A percentile compares a stretch with the other conserved stretches of the same genome.
Evolutionary conservation across 2,888 invertebrate species (phyloP).

Genomic region (Cyrtodaria siliqua): DNA sequence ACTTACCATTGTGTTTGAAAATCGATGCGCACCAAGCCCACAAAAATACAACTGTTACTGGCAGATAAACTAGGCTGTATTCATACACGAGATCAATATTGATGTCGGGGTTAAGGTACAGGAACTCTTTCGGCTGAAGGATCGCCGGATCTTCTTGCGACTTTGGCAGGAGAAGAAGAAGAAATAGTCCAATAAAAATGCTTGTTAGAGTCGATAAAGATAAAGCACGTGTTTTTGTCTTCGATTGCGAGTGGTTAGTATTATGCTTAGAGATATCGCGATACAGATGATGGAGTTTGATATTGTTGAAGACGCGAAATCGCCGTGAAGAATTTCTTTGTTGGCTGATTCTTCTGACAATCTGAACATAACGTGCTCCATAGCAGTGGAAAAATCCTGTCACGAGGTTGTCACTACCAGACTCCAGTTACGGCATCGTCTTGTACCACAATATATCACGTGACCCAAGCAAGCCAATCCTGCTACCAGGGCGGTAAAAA

Average conservation of each 20-base stretch:
- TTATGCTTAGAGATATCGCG: conserved; percentile 26
- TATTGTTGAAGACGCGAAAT: conserved; percentile 28
- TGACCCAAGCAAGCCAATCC: conserved; percentile 37
- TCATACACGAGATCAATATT: conserved; percentile 23
- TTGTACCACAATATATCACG: conserved; percentile 26
- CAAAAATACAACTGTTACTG: conserved; percentile 18
- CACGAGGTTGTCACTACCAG: conserved; percentile 27
- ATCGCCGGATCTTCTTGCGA: not conserved
- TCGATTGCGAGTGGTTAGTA: conserved; percentile 18
- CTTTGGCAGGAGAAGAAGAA: not conserved
- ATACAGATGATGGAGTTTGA: conserved; percentile 31
- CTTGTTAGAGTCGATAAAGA: conserved; percentile 9
- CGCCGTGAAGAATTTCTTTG: conserved; percentile 26
- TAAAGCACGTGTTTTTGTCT: not conserved
- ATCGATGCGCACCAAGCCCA: conserved; percentile 12
- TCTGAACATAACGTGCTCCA: conserved; percentile 28
- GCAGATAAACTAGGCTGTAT: conserved; percentile 44
- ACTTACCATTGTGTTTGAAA: conserved; percentile 20
- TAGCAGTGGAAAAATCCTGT: conserved; percentile 50
- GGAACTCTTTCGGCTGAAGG: conserved; percentile 31
- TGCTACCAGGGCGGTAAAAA: conserved; percentile 37
- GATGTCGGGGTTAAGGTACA: conserved; percentile 16
- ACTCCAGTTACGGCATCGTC: conserved; percentile 36
- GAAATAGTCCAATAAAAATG: conserved; percentile 26
- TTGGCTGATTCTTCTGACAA: conserved; percentile 37